Conservation (phyloP, 2,113 vertebrate species). For the Psittacula cyanocephala region DNA sequence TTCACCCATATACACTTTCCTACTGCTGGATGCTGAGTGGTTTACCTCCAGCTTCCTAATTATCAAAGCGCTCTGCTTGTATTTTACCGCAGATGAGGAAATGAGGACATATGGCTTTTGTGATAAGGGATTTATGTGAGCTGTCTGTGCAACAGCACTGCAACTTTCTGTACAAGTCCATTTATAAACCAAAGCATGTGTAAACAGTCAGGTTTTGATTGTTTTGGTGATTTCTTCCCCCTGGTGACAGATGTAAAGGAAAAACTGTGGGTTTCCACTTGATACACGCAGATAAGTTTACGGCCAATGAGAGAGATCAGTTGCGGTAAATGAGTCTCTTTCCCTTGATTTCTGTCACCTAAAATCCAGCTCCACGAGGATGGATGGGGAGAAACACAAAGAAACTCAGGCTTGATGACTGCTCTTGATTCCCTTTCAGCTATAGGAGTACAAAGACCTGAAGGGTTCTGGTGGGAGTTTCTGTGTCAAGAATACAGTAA, state of each 20-base stretch:
- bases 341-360: not conserved
- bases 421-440: not conserved
- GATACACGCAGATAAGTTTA: not conserved
- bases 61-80: not conserved
- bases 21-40: not conserved
- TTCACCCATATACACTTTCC: constrained; percentile 32
- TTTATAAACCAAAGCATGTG: constrained; percentile 56
- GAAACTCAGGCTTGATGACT: accelerated
- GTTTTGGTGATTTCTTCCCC: constrained; percentile 42
- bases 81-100: constrained; percentile 35
- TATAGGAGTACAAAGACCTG: not conserved
- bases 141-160: constrained; percentile 8
- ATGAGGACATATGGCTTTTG: constrained; percentile 65
- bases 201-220: constrained; percentile 60
- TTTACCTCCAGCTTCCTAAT: constrained; percentile 63
- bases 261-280: constrained; percentile 53
- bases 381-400: not conserved
- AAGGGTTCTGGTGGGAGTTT: not conserved
- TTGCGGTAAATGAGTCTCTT: not conserved
- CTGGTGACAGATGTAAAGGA: constrained; percentile 56
- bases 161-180: constrained; percentile 53
- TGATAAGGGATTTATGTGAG: constrained; percentile 60
- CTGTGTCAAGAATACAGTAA: not conserved
- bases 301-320: not conserved
- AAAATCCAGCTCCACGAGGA: constrained; percentile 2